phyloP scores from a whole-genome alignment of 1,140 invertebrate species.

The Spodoptera litura region DNA sequence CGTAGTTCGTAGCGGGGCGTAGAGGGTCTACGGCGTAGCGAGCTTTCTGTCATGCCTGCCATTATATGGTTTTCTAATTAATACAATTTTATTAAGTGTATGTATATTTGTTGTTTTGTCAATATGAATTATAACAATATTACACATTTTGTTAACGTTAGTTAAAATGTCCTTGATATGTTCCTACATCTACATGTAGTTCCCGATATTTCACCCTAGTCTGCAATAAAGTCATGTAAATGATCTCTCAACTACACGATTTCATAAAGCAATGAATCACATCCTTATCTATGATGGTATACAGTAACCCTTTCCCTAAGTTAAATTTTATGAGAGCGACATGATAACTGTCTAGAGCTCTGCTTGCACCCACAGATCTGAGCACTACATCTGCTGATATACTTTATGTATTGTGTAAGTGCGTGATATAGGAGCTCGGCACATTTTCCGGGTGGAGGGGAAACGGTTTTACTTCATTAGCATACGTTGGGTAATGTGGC shows the following conservation, averaged over 20 bases:
- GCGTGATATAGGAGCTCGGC: constrained; percentile 21
- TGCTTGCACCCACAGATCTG: constrained; percentile 3
- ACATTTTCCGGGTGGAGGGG: constrained; percentile 29
- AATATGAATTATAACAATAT: too few species aligned
- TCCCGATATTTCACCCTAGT: too few species aligned
- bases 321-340: constrained; percentile 3
- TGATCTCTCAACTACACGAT: background rate
- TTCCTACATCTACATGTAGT: too few species aligned
- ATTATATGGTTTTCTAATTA: background rate
- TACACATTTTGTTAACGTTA: too few species aligned
- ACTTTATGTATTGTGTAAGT: constrained; percentile 26
- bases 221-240: background rate
- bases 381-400: background rate
- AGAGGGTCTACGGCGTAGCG: constrained; percentile 34
- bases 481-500: constrained; percentile 31
- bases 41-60: background rate
- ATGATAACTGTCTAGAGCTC: background rate
- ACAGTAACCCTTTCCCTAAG: constrained; percentile 4
- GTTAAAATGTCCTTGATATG: too few species aligned
- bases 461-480: constrained; percentile 38
- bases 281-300: background rate
- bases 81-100: background rate
- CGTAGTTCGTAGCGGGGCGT: constrained; percentile 14
- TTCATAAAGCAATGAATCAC: constrained; percentile 5
- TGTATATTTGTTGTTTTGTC: too few species aligned